Percentiles rank a stretch among this genome's conserved stretches.
Conservation (phyloP, 2,888 invertebrate species). For the Dastarcus helophoroides region DNA sequence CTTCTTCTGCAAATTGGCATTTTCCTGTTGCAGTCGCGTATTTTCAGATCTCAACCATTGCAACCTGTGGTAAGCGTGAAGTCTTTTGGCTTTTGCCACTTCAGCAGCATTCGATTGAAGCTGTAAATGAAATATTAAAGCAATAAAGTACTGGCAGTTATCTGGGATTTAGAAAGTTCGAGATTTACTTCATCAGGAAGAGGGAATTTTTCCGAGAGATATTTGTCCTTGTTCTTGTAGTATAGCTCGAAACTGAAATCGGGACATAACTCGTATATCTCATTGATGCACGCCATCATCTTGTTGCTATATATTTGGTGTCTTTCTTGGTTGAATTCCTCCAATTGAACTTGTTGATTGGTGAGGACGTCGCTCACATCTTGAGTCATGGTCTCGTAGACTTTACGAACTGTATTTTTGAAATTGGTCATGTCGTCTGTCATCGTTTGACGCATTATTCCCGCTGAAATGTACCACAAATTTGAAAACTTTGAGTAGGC, state of each 20-base stretch:
- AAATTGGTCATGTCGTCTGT: slow-evolving; percentile 29
- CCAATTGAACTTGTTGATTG: slow-evolving; percentile 33
- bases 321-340: slow-evolving; percentile 26
- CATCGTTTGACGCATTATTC: slow-evolving; percentile 24
- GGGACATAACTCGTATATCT: slow-evolving; percentile 27
- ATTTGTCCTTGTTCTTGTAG: slow-evolving; percentile 22
- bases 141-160: slow-evolving; percentile 1
- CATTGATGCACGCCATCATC: slow-evolving; percentile 30
- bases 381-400: slow-evolving; percentile 35
- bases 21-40: slow-evolving; percentile 31
- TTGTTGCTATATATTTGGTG: slow-evolving; percentile 23
- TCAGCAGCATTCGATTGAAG: slow-evolving; percentile 22
- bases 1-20: slow-evolving; percentile 25
- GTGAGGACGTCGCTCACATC: slow-evolving; percentile 34
- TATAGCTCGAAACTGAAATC: slow-evolving; percentile 32
- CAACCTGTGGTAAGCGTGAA: slow-evolving; percentile 32
- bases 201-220: slow-evolving; percentile 24
- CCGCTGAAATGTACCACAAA: slow-evolving; percentile 16
- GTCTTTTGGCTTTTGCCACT: slow-evolving; percentile 25
- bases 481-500: too few relatives aligned
- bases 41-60: slow-evolving; percentile 35
- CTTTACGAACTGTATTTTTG: slow-evolving; percentile 27
- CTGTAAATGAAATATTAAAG: slow-evolving; percentile 14
- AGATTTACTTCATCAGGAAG: slow-evolving; percentile 15
- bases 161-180: not conserved